These are phyloP conservation scores for Latrodectus elegans DNA, from an alignment of 2,888 invertebrate genomes.

Conservation along the genomic window DNA sequence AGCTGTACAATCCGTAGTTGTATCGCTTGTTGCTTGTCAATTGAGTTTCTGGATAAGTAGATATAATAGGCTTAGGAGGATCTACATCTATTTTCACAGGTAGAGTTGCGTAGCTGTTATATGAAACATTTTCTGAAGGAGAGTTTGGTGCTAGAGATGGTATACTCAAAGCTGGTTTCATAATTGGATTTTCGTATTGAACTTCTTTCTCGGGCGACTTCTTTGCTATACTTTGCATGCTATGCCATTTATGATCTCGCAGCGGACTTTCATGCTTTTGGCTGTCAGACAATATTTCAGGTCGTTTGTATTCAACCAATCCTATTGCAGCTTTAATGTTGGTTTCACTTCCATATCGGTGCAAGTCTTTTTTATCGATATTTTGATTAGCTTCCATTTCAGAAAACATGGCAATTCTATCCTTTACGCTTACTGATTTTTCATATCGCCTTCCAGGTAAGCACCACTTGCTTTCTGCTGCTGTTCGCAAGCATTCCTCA, in stretches of 20 bases:
- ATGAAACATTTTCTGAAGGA: slow-evolving; percentile 5
- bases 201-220: slow-evolving; percentile 19
- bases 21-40: slow-evolving; percentile 60
- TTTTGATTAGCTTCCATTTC: slow-evolving; percentile 51
- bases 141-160: slow-evolving; percentile 32
- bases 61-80: slow-evolving; percentile 62
- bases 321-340: slow-evolving; percentile 38
- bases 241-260: slow-evolving; percentile 62
- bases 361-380: slow-evolving; percentile 42
- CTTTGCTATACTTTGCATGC: slow-evolving; percentile 55
- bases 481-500: slow-evolving; percentile 59
- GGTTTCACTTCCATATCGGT: slow-evolving; percentile 58
- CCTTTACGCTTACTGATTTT: slow-evolving; percentile 81
- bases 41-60: slow-evolving; percentile 67
- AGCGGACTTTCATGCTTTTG: slow-evolving; percentile 7
- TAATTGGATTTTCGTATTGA: slow-evolving; percentile 4
- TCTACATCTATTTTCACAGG: slow-evolving; percentile 58
- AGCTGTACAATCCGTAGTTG: slow-evolving; percentile 60
- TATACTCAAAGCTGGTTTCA: slow-evolving; percentile 54
- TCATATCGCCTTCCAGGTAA: slow-evolving; percentile 38
- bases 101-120: slow-evolving; percentile 21
- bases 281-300: slow-evolving; percentile 8
- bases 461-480: slow-evolving; percentile 53
- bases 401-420: slow-evolving; percentile 91
- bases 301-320: slow-evolving; percentile 22